Conservation (phyloP, 2,888 invertebrate genomes). For the Rugalucina vietnamica region DNA sequence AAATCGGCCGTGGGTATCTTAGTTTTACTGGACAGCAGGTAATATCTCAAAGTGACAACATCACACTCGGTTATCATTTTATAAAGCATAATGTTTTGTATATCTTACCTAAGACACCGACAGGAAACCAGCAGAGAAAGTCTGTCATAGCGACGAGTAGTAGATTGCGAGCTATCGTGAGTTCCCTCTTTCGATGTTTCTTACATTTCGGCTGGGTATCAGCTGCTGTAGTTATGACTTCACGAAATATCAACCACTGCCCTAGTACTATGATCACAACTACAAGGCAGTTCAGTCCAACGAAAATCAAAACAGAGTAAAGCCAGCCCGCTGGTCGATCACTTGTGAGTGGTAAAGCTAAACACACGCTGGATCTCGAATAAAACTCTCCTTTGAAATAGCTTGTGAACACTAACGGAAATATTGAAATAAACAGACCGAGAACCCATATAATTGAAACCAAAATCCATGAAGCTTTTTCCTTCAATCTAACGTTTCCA, state of each 20-base stretch:
- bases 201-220: too few species aligned
- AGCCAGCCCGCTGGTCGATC: slow-evolving; percentile 81
- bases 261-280: slow-evolving; percentile 78
- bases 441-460: slow-evolving; percentile 71
- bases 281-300: slow-evolving; percentile 75
- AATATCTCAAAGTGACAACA: too few species aligned
- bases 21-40: too few species aligned
- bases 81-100: too few species aligned
- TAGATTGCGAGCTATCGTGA: slow-evolving; percentile 76
- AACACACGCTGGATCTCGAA: slow-evolving; percentile 77
- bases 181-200: slow-evolving; percentile 41
- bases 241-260: slow-evolving; percentile 79
- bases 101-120: slow-evolving; percentile 51
- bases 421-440: slow-evolving; percentile 69
- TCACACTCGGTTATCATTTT: too few species aligned
- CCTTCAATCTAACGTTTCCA: slow-evolving; percentile 70
- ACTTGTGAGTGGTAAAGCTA: slow-evolving; percentile 80
- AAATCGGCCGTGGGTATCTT: too few species aligned
- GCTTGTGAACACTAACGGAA: slow-evolving; percentile 75
- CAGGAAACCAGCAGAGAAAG: slow-evolving; percentile 79
- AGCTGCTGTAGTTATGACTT: slow-evolving; percentile 51
- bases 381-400: slow-evolving; percentile 80
- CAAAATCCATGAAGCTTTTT: slow-evolving; percentile 63
- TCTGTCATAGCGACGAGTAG: slow-evolving; percentile 75
- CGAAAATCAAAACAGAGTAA: slow-evolving; percentile 79